Evolutionary conservation across 1,140 invertebrate genomes (phyloP), one percentile per base, ranked within the genome.

Genomic region (Drosophila kepulauana): DNA sequence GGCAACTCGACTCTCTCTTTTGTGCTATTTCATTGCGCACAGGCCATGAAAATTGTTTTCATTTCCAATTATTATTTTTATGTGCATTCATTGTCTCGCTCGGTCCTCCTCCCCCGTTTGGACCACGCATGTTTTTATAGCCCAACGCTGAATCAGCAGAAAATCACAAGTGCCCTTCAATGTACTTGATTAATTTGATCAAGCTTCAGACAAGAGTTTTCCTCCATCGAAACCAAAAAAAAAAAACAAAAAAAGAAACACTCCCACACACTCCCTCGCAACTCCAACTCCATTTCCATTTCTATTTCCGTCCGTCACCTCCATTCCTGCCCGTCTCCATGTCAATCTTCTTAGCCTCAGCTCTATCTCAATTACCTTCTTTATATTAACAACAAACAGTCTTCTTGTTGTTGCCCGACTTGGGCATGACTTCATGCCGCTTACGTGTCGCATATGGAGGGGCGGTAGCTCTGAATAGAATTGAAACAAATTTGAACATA

Each of bases 11-110:
- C 6, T 30, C 28, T 25, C 25, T 13, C 38, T 64, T 76, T 87
- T 81, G 45, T 85, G 81, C 86, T 75, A 57, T 75, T 64, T 89
- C 85, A 89, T 81, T 65, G 74, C 57, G 58, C 51, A 58, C n/a
- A 61, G 59, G 64, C 71, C 71, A 85, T 88, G 81, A 88, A 89
- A 88, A 89, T 81, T 88, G 84, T 84, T 89, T 89, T 84, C 80
- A 88, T 84, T 84, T 84, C 85, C 84, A 88, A 88, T 88, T 89
- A 88, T 89, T 89, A 89, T 89, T 89, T 88, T 88, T 88, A 84
- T 87, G 84, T 87, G 70, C 77, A 89, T 81, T 88, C 85, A 88
- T 89, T 88, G 81, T 88, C 84, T 81, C 52, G 67, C n/a, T 52
- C 15, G 10, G 10, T 35, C 16, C 46, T 16, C 11, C 33, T 35